Evolutionary conservation across 2,113 vertebrate genomes (phyloP), one percentile per base, ranked within the genome.

Genomic region (Coptodon bakossiorum): DNA sequence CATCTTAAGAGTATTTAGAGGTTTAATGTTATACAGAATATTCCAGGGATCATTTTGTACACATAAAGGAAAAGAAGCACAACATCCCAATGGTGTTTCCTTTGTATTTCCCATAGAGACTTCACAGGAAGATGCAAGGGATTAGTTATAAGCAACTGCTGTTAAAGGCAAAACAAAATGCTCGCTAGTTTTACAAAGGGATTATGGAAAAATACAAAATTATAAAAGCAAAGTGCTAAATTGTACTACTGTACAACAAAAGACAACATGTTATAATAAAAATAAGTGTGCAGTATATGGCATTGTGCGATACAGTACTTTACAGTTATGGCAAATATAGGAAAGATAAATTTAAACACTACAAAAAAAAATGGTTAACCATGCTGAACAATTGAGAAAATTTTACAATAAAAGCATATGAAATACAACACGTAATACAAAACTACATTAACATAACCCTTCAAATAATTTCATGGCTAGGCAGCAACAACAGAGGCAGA

Each of bases 241-340:
- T 91, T 94, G 90, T 90, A 93, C 90, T 95, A 93, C 83, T 91
- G 90, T 94, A 94, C 92, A 94, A 94, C 81, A 92, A 94, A 94
- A 91, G 57, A 89, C 84, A 81, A 88, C 82, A 87, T 93, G 88
- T 88, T 92, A 93, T 85, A 81, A 86, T 86, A 90, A 89, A 93
- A 90, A 84, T 83, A 89, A 88, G 85, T 91, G 93, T 93, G 94
- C 94, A 95, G 95, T 94, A 93, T 81, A 90, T 91, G 93, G 91
- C 93, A 88, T 94, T 95, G 95, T 95, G 92, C 93, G 94, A 94
- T 92, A 93, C 90, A 94, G 93, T 94, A 94, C 89, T 89, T 92
- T 94, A 96, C 92, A 95, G 86, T 91, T 94, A 93, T 95, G 94
- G 93, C 81, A 93, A 94, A 82, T 92, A 89, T 89, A 93, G 87